phyloP scores from a whole-genome alignment of 2,888 invertebrate genomes.

The Seira sanloemensis region DNA sequence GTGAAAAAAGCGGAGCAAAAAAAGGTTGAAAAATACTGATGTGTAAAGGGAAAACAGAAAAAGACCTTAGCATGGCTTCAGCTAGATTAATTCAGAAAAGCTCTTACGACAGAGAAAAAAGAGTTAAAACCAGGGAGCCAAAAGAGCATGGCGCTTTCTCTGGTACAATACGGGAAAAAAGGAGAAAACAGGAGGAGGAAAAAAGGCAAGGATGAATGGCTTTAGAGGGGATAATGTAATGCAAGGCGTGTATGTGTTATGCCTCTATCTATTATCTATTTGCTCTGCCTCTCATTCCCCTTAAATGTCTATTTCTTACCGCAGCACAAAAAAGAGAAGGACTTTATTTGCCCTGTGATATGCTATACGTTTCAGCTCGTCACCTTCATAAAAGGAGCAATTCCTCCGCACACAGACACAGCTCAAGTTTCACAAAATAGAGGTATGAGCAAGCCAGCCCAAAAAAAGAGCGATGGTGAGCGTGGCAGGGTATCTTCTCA shows the following conservation, averaged over 20 bases:
- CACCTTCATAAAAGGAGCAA: slow-evolving; percentile 26
- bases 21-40: neutral
- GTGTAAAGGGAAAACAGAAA: slow-evolving; percentile 15
- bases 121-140: neutral
- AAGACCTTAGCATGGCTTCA: neutral
- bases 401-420: slow-evolving; percentile 2
- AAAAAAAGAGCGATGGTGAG: neutral
- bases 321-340: slow-evolving; percentile 5
- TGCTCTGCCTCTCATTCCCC: neutral
- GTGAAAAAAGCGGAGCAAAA: neutral
- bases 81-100: neutral
- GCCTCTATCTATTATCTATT: slow-evolving; percentile 3
- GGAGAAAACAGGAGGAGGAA: slow-evolving; percentile 10
- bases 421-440: slow-evolving; percentile 1
- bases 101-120: slow-evolving; percentile 12
- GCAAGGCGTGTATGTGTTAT: neutral
- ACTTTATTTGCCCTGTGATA: slow-evolving; percentile 32
- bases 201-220: slow-evolving; percentile 35
- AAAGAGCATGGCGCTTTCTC: neutral
- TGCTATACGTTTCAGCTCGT: slow-evolving; percentile 26
- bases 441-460: neutral
- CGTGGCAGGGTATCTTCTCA: neutral
- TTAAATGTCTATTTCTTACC: neutral
- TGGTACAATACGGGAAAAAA: neutral
- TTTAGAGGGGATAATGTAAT: slow-evolving; percentile 26